A percentile compares a stretch with the other conserved stretches of the same genome.
These are phyloP conservation scores for Bufotes viridis DNA, from an alignment of 2,797 vertebrate genomes.

Conservation along the genomic window DNA sequence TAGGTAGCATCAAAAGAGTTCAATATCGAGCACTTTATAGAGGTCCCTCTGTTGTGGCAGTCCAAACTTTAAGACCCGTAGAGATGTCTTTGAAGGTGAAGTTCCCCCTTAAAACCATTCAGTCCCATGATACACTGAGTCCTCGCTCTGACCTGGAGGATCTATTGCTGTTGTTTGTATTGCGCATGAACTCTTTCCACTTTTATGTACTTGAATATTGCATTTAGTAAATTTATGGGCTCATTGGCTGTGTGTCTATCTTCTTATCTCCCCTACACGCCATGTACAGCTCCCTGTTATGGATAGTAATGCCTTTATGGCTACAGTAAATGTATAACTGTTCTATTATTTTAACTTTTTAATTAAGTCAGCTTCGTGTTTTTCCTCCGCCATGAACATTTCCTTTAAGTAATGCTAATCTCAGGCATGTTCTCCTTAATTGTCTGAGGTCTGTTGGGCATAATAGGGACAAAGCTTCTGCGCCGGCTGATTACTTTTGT, in stretches of 20 bases:
- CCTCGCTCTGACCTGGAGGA: not conserved
- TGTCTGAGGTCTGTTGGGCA: slow-evolving; percentile 43
- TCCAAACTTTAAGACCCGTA: not conserved
- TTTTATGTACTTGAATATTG: not conserved
- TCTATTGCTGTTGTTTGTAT: not conserved
- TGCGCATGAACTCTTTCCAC: not conserved
- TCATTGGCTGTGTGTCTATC: not conserved
- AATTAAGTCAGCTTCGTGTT: slow-evolving; percentile 41
- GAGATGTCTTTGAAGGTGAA: not conserved
- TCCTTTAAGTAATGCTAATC: slow-evolving; percentile 47
- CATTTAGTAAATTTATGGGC: not conserved
- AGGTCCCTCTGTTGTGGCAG: not conserved
- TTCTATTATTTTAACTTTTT: slow-evolving; percentile 41
- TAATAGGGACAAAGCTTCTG: not conserved
- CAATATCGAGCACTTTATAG: not conserved
- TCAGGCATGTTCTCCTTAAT: slow-evolving; percentile 46
- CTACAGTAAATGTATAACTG: not conserved
- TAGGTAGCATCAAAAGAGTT: not conserved
- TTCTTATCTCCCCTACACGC: slow-evolving; percentile 14
- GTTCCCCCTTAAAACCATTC: not conserved
- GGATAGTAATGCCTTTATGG: slow-evolving; percentile 27
- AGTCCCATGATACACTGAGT: not conserved
- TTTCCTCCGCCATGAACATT: not conserved
- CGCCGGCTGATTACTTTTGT: slow-evolving; percentile 7
- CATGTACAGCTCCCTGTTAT: not conserved